These are phyloP conservation scores for Remorina albescens DNA, from an alignment of 2,797 vertebrate genomes.

Conservation along the genomic window DNA sequence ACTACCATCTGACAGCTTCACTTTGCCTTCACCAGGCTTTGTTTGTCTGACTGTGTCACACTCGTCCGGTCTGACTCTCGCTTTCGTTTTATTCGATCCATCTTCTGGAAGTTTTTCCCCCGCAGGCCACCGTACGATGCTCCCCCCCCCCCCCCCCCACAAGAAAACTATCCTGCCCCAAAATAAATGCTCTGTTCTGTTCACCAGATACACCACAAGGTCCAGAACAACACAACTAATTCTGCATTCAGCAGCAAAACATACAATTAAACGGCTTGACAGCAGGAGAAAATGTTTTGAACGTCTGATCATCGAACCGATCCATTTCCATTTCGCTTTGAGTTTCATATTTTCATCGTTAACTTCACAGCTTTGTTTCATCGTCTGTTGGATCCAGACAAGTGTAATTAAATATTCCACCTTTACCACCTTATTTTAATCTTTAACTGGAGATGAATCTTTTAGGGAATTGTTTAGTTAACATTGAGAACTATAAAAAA, in stretches of 20 bases:
- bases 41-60: conserved; percentile 3
- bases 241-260: no score
- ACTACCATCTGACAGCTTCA: conserved; percentile 60
- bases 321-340: no score
- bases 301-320: no score
- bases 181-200: no score
- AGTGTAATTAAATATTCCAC: no score
- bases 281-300: no score
- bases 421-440: background rate
- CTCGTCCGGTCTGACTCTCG: background rate
- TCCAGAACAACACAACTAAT: no score
- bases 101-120: background rate
- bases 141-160: no score
- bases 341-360: background rate
- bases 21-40: conserved; percentile 29
- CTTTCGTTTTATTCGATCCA: background rate
- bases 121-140: background rate
- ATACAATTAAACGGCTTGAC: no score
- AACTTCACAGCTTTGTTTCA: no score
- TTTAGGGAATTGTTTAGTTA: background rate
- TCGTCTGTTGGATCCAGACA: background rate
- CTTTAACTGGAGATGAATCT: background rate
- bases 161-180: no score
- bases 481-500: background rate
- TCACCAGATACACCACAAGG: no score